These are phyloP conservation scores for Dasysyrphus tricinctus DNA, from an alignment of 2,888 invertebrate genomes.

Conservation along the genomic window DNA sequence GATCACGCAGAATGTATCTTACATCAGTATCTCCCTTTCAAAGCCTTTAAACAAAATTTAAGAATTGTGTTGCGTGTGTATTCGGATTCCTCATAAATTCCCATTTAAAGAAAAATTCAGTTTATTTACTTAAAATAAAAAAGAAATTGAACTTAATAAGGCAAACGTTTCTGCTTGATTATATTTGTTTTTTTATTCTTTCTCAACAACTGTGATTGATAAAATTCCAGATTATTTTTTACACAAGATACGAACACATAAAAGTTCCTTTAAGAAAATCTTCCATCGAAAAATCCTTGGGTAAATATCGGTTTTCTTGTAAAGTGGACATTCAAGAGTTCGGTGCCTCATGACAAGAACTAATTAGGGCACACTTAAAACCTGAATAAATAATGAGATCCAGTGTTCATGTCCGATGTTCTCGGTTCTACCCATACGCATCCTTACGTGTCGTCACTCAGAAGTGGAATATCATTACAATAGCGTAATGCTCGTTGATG, in stretches of 20 bases:
- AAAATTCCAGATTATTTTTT: neutral
- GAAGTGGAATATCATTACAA: constrained; percentile 36
- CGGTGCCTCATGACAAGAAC: constrained; percentile 50
- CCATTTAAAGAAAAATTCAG: no score
- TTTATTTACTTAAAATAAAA: neutral
- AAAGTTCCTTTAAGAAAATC: neutral
- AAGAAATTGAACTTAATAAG: neutral
- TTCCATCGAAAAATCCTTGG: neutral
- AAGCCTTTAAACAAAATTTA: no score
- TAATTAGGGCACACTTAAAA: constrained; percentile 53
- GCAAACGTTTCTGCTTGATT: neutral
- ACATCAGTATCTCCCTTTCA: no score
- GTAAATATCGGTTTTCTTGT: constrained; percentile 8
- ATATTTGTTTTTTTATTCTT: neutral
- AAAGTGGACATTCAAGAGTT: constrained; percentile 33
- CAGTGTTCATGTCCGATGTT: constrained; percentile 15
- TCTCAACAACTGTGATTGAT: constrained; percentile 11
- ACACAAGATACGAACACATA: neutral
- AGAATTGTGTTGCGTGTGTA: no score
- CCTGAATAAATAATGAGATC: constrained; percentile 53
- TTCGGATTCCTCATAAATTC: no score
- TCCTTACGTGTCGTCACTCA: neutral
- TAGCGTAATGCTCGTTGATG: constrained; percentile 46
- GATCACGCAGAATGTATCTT: no score
- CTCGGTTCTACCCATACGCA: neutral